Evolutionary conservation across 2,797 vertebrate genomes (phyloP).

Genomic region (Periophthalmus magnuspinnatus): DNA sequence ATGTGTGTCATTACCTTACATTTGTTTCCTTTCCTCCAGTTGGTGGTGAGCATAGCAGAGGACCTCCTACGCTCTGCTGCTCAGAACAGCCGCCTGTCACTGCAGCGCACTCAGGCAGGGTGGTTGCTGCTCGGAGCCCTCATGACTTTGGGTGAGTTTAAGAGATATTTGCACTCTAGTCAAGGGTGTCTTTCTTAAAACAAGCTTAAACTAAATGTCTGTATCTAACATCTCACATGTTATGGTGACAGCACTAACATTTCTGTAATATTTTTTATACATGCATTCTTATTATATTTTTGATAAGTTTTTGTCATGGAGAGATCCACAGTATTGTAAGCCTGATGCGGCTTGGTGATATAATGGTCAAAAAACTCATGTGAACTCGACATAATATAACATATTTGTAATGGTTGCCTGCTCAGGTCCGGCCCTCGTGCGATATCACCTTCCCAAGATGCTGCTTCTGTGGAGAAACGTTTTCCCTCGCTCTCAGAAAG

Average conservation of each 20-base stretch:
- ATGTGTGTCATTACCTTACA: background rate
- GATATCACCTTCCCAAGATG: constrained; percentile 99
- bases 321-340: no score
- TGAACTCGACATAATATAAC: background rate
- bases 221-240: no score
- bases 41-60: constrained; percentile 98
- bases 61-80: constrained; percentile 94
- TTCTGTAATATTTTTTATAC: no score
- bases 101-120: constrained; percentile 95
- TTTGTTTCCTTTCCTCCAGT: constrained; percentile 69
- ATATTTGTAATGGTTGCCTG: background rate
- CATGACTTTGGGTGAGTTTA: constrained; percentile 91
- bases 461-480: constrained; percentile 95
- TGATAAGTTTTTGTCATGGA: no score
- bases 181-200: background rate
- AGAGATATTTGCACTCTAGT: background rate
- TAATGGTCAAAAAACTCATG: no score
- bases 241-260: no score
- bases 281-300: no score
- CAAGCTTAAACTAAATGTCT: background rate
- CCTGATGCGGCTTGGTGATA: no score
- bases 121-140: constrained; percentile 97
- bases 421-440: constrained; percentile 91
- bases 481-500: constrained; percentile 96
- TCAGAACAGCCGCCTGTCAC: constrained; percentile 94